A percentile compares a stretch with the other conserved stretches of the same genome.
These are phyloP conservation scores for Masnerella sp. DNA, from an alignment of 2,888 invertebrate species.

Conservation along the genomic window DNA sequence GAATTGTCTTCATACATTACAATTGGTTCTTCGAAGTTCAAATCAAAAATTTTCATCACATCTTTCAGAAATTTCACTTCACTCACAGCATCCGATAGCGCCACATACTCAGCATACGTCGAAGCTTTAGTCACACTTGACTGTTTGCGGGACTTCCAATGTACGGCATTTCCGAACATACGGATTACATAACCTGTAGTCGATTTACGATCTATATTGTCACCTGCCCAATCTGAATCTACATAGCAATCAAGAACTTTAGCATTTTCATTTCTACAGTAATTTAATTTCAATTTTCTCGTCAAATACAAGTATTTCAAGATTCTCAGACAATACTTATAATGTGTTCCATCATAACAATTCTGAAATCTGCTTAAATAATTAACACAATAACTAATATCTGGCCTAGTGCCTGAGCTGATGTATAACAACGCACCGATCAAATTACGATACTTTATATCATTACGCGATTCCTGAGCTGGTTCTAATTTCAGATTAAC, in stretches of 20 bases:
- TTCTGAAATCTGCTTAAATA: conserved; percentile 47
- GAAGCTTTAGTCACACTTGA: conserved; percentile 49
- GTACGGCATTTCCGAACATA: conserved; percentile 46
- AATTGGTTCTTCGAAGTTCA: conserved; percentile 28
- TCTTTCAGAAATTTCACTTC: conserved; percentile 38
- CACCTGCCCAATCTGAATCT: conserved; percentile 58
- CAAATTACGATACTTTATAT: conserved; percentile 42
- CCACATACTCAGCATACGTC: conserved; percentile 52
- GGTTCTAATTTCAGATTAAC: conserved; percentile 33
- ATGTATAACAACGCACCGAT: conserved; percentile 45
- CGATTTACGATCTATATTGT: conserved; percentile 51
- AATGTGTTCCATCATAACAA: conserved; percentile 34
- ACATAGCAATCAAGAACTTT: conserved; percentile 41
- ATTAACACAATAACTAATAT: conserved; percentile 43
- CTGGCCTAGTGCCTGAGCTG: conserved; percentile 38
- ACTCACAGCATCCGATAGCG: conserved; percentile 48
- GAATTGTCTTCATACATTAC: conserved; percentile 47
- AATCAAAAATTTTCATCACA: conserved; percentile 16
- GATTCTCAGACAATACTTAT: conserved; percentile 42
- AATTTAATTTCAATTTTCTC: conserved; percentile 34
- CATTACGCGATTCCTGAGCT: conserved; percentile 2
- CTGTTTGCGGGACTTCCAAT: conserved; percentile 58
- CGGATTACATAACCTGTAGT: conserved; percentile 57
- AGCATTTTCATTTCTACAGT: conserved; percentile 1
- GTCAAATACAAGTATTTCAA: conserved; percentile 44